These are phyloP conservation scores for Phlogophora meticulosa DNA, from an alignment of 2,888 invertebrate genomes.

Conservation along the genomic window DNA sequence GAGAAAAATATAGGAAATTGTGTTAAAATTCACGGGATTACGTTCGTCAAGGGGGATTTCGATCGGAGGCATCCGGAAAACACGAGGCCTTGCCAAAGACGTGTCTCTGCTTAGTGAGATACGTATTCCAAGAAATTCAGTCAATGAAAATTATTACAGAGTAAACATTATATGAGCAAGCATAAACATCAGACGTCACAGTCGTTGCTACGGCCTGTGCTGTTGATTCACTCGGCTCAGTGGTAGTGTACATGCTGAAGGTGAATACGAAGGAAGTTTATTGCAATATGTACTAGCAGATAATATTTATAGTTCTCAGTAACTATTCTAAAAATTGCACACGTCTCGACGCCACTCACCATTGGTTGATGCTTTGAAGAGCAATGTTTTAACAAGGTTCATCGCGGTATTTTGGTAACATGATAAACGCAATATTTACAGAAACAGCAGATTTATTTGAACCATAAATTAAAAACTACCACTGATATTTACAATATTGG, in stretches of 20 bases:
- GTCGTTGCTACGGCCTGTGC: constrained; percentile 81
- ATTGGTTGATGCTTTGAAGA: constrained; percentile 65
- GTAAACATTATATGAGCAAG: constrained; percentile 84
- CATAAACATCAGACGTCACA: constrained; percentile 84
- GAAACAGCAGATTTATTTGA: constrained; percentile 59
- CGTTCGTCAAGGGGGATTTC: constrained; percentile 51
- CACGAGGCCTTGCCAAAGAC: constrained; percentile 52
- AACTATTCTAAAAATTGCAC: constrained; percentile 85
- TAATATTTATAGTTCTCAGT: constrained; percentile 86
- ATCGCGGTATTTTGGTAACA: constrained; percentile 63
- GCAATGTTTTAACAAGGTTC: constrained; percentile 60
- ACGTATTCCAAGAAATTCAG: constrained; percentile 79
- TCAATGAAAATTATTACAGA: constrained; percentile 87
- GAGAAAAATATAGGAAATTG: constrained; percentile 39
- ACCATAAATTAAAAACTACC: constrained; percentile 63
- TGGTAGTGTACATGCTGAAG: constrained; percentile 79
- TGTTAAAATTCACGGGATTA: constrained; percentile 63
- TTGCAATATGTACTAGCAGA: constrained; percentile 82
- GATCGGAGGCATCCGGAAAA: constrained; percentile 53
- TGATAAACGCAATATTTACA: constrained; percentile 68
- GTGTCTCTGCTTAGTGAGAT: constrained; percentile 57
- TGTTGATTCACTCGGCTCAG: constrained; percentile 83
- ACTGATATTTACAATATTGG: constrained; percentile 50
- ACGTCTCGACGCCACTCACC: constrained; percentile 72
- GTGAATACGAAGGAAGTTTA: constrained; percentile 87